Conservation (phyloP, 2,113 vertebrate species). For the Pachycephala philippinensis region DNA sequence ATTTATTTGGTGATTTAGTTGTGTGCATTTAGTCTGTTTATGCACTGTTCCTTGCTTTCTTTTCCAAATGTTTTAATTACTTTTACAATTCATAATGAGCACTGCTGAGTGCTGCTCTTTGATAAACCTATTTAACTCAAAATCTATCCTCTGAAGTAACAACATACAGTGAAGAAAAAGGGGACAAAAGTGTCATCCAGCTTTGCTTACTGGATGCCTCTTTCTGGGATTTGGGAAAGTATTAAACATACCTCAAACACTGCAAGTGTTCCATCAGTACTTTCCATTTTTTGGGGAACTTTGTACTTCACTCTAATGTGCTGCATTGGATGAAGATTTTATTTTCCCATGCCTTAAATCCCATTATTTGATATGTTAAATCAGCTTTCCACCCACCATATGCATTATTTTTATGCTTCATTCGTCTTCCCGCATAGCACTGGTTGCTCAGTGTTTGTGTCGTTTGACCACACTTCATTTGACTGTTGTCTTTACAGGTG, state of each 20-base stretch:
- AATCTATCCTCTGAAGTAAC: not conserved
- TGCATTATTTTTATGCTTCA: not conserved
- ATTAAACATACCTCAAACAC: not conserved
- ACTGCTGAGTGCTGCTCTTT: not conserved
- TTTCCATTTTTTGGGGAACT: not conserved
- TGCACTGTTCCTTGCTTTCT: not conserved
- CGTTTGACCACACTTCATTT: not conserved
- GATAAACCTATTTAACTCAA: not conserved
- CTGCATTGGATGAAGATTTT: not conserved
- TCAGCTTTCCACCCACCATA: not conserved
- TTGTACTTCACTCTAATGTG: not conserved
- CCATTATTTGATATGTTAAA: not conserved
- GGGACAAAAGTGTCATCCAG: not conserved
- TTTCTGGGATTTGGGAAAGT: not conserved
- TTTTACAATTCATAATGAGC: not conserved
- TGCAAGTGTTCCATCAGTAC: not conserved
- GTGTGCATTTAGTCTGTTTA: not conserved
- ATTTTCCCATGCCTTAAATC: not conserved
- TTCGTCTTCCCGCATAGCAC: not conserved
- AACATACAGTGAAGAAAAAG: not conserved
- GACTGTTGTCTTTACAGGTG: not conserved
- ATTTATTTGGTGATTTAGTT: not conserved
- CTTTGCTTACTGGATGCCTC: not conserved
- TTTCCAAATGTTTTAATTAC: not conserved
- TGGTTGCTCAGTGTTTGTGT: not conserved